These are phyloP conservation scores for Neopipo cinnamomea DNA, from an alignment of 2,113 vertebrate species.

Conservation along the genomic window DNA sequence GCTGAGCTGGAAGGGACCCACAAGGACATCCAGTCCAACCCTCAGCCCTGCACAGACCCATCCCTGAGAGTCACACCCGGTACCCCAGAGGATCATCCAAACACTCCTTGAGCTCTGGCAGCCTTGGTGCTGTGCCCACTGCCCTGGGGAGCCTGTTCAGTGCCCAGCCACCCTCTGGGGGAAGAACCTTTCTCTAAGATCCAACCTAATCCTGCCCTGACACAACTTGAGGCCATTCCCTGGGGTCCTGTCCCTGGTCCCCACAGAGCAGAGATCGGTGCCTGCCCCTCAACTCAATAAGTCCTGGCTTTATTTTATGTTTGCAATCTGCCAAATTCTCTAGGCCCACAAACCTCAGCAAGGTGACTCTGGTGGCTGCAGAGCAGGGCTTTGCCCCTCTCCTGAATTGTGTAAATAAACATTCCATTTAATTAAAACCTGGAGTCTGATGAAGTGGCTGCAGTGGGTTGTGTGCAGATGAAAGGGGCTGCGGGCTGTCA, in stretches of 20 bases:
- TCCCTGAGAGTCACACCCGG: neutral
- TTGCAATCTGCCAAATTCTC: neutral
- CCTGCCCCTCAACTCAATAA: neutral
- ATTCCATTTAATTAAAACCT: neutral
- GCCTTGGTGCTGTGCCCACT: neutral
- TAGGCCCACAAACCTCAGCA: too few relatives aligned
- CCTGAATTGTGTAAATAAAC: slow-evolving; percentile 35
- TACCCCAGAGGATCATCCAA: neutral
- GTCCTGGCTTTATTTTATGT: neutral
- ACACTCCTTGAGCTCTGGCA: neutral
- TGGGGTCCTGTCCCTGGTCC: neutral
- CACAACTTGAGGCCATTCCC: neutral
- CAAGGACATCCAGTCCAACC: neutral
- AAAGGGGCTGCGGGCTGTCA: neutral
- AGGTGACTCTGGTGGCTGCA: neutral
- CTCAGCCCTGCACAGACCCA: neutral
- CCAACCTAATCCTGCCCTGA: neutral
- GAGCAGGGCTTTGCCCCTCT: neutral
- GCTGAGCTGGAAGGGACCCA: neutral
- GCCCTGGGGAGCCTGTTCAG: neutral
- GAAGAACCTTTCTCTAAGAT: neutral
- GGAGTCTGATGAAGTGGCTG: neutral
- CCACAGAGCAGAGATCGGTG: neutral
- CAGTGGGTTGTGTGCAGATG: neutral
- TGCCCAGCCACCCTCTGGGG: neutral